Conservation (phyloP, 2,888 invertebrate genomes). For the Mythimna vitellina region DNA sequence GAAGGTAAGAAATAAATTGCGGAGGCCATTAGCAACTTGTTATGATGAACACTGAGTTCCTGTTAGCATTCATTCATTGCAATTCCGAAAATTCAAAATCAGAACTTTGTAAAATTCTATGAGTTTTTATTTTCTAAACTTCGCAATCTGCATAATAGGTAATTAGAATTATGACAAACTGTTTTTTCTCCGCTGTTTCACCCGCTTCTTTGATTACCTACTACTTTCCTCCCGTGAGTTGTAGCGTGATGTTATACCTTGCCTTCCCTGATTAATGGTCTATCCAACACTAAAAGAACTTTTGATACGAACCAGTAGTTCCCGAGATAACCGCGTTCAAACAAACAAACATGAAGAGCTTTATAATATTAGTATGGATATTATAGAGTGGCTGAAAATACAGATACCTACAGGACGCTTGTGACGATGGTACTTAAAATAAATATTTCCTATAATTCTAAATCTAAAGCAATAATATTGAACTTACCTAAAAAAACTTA, state of each 20-base stretch:
- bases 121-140: too few species aligned
- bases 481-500: not conserved
- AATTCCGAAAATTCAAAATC: too few species aligned
- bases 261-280: too few species aligned
- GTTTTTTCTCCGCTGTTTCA: not conserved
- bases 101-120: not conserved
- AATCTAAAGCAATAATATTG: not conserved
- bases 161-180: not conserved
- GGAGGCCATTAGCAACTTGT: not conserved
- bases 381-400: too few species aligned
- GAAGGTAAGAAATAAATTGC: not conserved
- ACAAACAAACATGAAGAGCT: too few species aligned
- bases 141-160: not conserved
- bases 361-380: too few species aligned
- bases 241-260: too few species aligned
- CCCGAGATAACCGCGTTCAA: too few species aligned
- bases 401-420: not conserved
- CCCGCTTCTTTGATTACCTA: not conserved
- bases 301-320: too few species aligned
- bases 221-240: too few species aligned
- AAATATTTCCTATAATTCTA: not conserved
- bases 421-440: constrained; percentile 6
- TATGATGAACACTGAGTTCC: not conserved
- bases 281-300: too few species aligned
- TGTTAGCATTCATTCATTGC: too few species aligned